These are phyloP conservation scores for Mola mola DNA, from an alignment of 2,113 vertebrate species.

Conservation along the genomic window DNA sequence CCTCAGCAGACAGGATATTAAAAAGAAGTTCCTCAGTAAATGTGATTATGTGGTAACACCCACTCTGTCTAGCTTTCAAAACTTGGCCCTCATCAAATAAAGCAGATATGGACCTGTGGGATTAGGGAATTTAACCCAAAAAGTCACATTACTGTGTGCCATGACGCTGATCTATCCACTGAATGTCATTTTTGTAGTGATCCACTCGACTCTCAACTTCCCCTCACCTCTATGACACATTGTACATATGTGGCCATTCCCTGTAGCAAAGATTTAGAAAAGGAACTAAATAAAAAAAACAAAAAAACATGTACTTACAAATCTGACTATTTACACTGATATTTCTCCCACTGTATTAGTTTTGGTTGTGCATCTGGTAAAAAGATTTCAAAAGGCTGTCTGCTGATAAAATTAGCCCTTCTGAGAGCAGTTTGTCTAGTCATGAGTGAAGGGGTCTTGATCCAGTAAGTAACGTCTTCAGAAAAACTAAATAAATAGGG, in stretches of 20 bases:
- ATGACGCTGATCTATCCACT: not conserved
- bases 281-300: too few relatives aligned
- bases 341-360: not conserved
- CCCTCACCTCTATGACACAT: not conserved
- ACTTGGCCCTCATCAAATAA: constrained; percentile 4
- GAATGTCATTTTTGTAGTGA: too few relatives aligned
- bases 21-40: constrained; percentile 31
- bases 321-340: not conserved
- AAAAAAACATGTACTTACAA: too few relatives aligned
- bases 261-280: too few relatives aligned
- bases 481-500: too few relatives aligned
- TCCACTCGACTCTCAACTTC: too few relatives aligned
- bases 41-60: constrained; percentile 42
- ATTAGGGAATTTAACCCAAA: constrained; percentile 9
- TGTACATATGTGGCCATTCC: not conserved
- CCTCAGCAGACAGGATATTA: constrained; percentile 34
- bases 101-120: constrained; percentile 2
- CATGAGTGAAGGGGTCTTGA: not conserved
- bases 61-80: constrained; percentile 45
- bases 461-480: too few relatives aligned
- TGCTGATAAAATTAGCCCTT: not conserved
- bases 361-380: not conserved
- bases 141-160: not conserved
- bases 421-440: not conserved
- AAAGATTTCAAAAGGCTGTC: not conserved